A percentile compares a stretch with the other conserved stretches of the same genome.
phyloP scores from a whole-genome alignment of 2,888 invertebrate genomes.

The Tetragonula carbonaria region DNA sequence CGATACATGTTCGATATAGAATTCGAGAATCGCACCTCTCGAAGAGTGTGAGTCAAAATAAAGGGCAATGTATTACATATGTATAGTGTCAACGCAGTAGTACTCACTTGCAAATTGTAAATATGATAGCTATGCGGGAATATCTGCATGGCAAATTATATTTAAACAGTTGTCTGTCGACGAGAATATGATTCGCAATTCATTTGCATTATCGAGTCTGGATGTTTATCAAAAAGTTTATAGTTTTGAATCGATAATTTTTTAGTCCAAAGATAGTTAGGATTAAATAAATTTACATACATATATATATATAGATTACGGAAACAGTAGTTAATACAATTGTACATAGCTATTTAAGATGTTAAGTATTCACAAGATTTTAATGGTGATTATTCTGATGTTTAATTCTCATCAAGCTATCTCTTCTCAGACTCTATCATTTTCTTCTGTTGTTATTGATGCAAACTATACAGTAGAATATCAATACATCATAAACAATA shows the following conservation, averaged over 20 bases:
- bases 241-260: neutral
- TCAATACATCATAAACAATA: constrained; percentile 70
- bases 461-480: constrained; percentile 75
- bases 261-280: neutral
- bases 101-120: neutral
- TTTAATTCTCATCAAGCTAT: constrained; percentile 8
- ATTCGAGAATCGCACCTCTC: neutral
- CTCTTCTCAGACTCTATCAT: constrained; percentile 26
- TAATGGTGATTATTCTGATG: constrained; percentile 19
- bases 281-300: neutral
- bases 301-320: neutral
- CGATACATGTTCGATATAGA: neutral
- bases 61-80: neutral
- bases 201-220: neutral
- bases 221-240: too few relatives aligned
- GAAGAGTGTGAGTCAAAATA: neutral
- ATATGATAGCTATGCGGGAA: neutral
- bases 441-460: constrained; percentile 74
- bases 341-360: constrained; percentile 5
- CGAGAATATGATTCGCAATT: neutral
- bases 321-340: neutral
- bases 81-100: too few relatives aligned
- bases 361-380: constrained; percentile 25
- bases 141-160: neutral
- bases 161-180: neutral